These are phyloP conservation scores for Brachymystax lenok DNA, from an alignment of 2,797 vertebrate species.

Conservation along the genomic window DNA sequence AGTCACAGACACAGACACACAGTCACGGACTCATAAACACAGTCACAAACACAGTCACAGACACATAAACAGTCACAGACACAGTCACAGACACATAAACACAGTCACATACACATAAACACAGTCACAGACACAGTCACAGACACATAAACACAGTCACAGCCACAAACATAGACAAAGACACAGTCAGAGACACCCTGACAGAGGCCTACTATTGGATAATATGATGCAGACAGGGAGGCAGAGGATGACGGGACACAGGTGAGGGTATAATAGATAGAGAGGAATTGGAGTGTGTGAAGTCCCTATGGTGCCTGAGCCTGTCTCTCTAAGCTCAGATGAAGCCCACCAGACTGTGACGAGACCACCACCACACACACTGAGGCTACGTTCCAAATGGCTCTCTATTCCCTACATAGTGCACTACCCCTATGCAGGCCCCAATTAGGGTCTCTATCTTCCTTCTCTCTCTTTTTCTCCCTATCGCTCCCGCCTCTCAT, in stretches of 20 bases:
- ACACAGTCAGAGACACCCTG: too few species aligned
- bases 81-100: too few species aligned
- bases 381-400: background rate
- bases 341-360: slow-evolving; percentile 40
- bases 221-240: background rate
- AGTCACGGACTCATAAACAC: too few species aligned
- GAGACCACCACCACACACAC: slow-evolving; percentile 5
- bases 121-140: background rate
- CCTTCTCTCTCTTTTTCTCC: slow-evolving; percentile 1
- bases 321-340: slow-evolving; percentile 27
- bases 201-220: background rate
- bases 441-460: slow-evolving; percentile 30
- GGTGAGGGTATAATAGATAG: background rate
- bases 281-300: slow-evolving; percentile 5
- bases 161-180: too few species aligned
- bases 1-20: too few species aligned
- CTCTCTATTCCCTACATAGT: background rate
- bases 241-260: background rate
- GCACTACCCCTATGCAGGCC: background rate
- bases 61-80: too few species aligned
- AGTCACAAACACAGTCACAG: too few species aligned
- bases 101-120: background rate
- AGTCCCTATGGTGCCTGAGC: slow-evolving; percentile 34
- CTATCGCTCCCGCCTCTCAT: background rate
- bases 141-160: too few species aligned